Evolutionary conservation across 1,140 invertebrate species (phyloP).

Genomic region (Diorhabda elongata): DNA sequence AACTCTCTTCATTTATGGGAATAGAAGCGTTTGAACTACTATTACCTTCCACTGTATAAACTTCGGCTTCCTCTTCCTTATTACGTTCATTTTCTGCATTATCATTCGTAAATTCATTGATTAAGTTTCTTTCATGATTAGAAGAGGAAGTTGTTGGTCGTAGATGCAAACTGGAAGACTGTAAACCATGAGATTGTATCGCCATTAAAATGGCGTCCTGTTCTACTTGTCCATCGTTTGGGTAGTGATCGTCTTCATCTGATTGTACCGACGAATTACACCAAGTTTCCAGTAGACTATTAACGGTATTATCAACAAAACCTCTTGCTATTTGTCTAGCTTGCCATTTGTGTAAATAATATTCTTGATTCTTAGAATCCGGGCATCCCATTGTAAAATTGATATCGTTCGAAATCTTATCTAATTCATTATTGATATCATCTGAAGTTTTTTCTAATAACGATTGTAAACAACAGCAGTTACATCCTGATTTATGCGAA

Average conservation of each 20-base stretch:
- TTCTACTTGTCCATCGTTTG: constrained; percentile 56
- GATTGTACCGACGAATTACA: constrained; percentile 47
- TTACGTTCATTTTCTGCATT: constrained; percentile 17
- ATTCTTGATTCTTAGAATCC: constrained; percentile 47
- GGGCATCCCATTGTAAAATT: constrained; percentile 37
- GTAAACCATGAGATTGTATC: constrained; percentile 59
- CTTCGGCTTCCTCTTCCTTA: constrained; percentile 27
- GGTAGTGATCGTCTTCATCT: constrained; percentile 49
- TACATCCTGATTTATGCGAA: not conserved
- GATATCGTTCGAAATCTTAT: constrained; percentile 34
- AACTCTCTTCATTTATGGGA: constrained; percentile 5
- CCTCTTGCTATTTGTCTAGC: constrained; percentile 64
- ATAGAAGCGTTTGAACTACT: constrained; percentile 18
- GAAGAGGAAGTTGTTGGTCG: constrained; percentile 13
- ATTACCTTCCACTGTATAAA: constrained; percentile 20
- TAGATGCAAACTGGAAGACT: constrained; percentile 33
- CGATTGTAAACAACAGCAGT: constrained; percentile 31
- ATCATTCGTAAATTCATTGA: constrained; percentile 24
- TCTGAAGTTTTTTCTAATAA: constrained; percentile 36
- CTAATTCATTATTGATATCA: constrained; percentile 33
- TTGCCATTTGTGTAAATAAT: constrained; percentile 61
- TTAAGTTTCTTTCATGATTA: constrained; percentile 20
- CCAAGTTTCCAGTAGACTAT: constrained; percentile 62
- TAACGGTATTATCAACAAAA: constrained; percentile 69
- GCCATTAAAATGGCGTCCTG: constrained; percentile 64